Evolutionary conservation across 2,888 invertebrate species (phyloP).

Genomic region (Glyphotaelius pellucidus): DNA sequence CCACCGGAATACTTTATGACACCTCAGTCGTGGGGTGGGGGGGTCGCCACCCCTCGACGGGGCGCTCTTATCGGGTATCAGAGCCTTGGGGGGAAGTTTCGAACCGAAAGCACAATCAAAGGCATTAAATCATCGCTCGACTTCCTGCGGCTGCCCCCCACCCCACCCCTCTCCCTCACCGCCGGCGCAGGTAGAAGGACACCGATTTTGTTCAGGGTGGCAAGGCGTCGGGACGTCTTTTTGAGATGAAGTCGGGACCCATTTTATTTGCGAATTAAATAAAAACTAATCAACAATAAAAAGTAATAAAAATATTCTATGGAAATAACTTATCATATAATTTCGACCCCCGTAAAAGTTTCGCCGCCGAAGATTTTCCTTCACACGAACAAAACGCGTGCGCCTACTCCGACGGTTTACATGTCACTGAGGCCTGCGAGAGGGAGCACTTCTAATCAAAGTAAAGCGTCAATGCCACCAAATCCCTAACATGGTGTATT

Average conservation of each 20-base stretch:
- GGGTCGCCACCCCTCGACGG: conserved; percentile 34
- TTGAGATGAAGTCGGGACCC: neutral
- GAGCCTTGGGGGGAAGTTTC: conserved; percentile 65
- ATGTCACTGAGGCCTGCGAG: too few species aligned
- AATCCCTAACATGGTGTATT: too few species aligned
- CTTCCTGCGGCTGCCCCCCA: conserved; percentile 65
- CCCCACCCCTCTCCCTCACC: conserved; percentile 25
- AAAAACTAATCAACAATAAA: too few species aligned
- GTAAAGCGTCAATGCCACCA: too few species aligned
- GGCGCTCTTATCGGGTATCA: conserved; percentile 65
- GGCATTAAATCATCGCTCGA: conserved; percentile 67
- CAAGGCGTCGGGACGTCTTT: conserved; percentile 42
- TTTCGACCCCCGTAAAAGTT: too few species aligned
- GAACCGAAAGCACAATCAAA: conserved; percentile 67
- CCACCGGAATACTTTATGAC: conserved; percentile 66
- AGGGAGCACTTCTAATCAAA: too few species aligned
- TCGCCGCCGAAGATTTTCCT: too few species aligned
- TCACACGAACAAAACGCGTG: too few species aligned
- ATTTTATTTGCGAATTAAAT: too few species aligned
- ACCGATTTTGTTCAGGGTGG: conserved; percentile 53
- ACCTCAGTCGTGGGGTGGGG: conserved; percentile 63
- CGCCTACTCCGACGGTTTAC: too few species aligned
- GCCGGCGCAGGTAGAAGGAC: conserved; percentile 61
- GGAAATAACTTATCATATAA: too few species aligned
- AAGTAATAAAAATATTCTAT: too few species aligned